Evolutionary conservation across 2,888 invertebrate species (phyloP).

Genomic region (Syritta pipiens): DNA sequence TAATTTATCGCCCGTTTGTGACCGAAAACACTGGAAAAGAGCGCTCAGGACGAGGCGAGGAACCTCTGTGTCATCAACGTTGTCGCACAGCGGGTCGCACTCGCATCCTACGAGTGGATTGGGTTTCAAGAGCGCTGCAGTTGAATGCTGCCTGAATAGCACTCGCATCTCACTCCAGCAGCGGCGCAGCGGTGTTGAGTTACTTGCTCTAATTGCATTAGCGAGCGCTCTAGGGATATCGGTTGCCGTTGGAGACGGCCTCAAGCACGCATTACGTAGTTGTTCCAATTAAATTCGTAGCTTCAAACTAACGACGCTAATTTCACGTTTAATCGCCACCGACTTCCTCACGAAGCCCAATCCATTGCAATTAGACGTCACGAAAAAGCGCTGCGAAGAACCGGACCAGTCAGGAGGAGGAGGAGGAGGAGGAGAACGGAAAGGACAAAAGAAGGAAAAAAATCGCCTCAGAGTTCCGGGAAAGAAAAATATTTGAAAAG

Average conservation of each 20-base stretch:
- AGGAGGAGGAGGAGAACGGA: background rate
- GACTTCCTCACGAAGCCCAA: constrained; percentile 36
- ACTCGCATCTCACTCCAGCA: background rate
- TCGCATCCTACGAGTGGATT: no score
- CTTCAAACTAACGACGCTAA: constrained; percentile 66
- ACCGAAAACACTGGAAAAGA: constrained; percentile 29
- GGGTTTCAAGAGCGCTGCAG: constrained; percentile 49
- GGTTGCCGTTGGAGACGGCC: constrained; percentile 30
- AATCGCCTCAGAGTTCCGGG: constrained; percentile 11
- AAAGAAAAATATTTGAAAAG: constrained; percentile 66
- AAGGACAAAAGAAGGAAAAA: constrained; percentile 20
- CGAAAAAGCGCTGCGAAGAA: constrained; percentile 12
- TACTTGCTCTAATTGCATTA: constrained; percentile 25
- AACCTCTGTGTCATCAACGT: constrained; percentile 48
- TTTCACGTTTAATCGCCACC: constrained; percentile 56
- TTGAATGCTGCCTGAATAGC: constrained; percentile 12
- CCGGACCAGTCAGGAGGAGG: constrained; percentile 22
- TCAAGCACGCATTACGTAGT: constrained; percentile 42
- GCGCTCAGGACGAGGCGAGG: constrained; percentile 5
- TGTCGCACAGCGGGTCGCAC: constrained; percentile 62
- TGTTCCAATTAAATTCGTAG: constrained; percentile 64
- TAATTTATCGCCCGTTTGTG: constrained; percentile 55
- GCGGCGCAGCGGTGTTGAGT: background rate
- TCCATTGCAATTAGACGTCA: constrained; percentile 46
- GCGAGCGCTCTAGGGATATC: constrained; percentile 22